These are phyloP conservation scores for Phoxinus dragarum DNA, from an alignment of 2,797 vertebrate species.

Conservation along the genomic window DNA sequence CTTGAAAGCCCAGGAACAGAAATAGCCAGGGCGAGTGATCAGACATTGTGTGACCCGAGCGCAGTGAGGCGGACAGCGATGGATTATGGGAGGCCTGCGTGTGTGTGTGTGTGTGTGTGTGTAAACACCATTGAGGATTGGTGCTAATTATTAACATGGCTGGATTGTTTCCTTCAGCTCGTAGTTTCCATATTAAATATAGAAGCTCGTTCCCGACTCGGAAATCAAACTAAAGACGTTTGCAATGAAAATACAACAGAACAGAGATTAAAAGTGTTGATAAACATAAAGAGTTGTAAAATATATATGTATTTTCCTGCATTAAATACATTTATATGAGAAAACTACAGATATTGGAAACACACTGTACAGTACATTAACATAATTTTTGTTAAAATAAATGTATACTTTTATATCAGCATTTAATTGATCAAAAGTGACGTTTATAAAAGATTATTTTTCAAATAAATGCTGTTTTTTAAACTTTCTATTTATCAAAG, in stretches of 20 bases:
- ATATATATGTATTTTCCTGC: neutral
- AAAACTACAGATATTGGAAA: neutral
- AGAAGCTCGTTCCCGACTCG: neutral
- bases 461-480: neutral
- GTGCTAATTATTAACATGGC: slow-evolving; percentile 54
- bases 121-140: slow-evolving; percentile 61
- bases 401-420: neutral
- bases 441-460: neutral
- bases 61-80: slow-evolving; percentile 60
- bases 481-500: neutral
- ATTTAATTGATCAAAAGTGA: neutral
- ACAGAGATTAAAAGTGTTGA: neutral
- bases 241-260: neutral
- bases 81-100: slow-evolving; percentile 34
- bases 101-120: slow-evolving; percentile 61
- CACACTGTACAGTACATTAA: neutral
- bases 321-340: neutral
- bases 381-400: no score
- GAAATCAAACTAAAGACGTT: neutral
- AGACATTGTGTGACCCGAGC: slow-evolving; percentile 69
- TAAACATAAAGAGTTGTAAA: neutral
- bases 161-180: slow-evolving; percentile 63
- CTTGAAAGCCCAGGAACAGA: slow-evolving; percentile 80
- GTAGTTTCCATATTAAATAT: slow-evolving; percentile 61
- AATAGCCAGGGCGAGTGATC: slow-evolving; percentile 77